These are phyloP conservation scores for Anarhynchus alexandrinus DNA, from an alignment of 2,113 vertebrate species.

Conservation along the genomic window DNA sequence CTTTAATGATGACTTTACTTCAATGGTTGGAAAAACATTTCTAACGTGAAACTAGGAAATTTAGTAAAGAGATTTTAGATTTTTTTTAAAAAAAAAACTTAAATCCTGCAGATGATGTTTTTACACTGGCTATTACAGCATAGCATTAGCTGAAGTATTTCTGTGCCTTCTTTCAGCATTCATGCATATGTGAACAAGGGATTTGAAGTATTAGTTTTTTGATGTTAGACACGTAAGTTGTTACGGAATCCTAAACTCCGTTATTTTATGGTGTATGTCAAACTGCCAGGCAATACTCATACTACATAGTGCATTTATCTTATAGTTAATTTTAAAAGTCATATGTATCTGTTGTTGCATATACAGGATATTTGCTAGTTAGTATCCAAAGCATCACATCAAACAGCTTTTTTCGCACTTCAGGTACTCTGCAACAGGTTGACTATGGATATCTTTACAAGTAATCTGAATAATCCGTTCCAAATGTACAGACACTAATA, in stretches of 20 bases:
- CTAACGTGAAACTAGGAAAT: not conserved
- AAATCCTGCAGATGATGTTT: not conserved
- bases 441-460: not conserved
- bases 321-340: not conserved
- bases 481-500: not conserved
- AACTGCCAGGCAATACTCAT: not conserved
- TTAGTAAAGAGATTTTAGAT: not conserved
- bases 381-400: not conserved
- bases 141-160: not conserved
- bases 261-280: not conserved
- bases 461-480: not conserved
- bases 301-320: fast-evolving
- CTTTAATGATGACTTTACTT: not conserved
- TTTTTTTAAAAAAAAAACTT: not conserved
- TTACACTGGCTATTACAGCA: not conserved
- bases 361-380: not conserved
- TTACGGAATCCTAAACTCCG: not conserved
- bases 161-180: not conserved
- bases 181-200: not conserved
- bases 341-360: not conserved
- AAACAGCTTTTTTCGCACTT: not conserved
- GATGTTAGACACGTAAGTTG: not conserved
- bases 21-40: not conserved
- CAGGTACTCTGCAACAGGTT: not conserved
- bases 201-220: not conserved